phyloP scores from a whole-genome alignment of 2,113 vertebrate genomes.

The Poecile atricapillus region DNA sequence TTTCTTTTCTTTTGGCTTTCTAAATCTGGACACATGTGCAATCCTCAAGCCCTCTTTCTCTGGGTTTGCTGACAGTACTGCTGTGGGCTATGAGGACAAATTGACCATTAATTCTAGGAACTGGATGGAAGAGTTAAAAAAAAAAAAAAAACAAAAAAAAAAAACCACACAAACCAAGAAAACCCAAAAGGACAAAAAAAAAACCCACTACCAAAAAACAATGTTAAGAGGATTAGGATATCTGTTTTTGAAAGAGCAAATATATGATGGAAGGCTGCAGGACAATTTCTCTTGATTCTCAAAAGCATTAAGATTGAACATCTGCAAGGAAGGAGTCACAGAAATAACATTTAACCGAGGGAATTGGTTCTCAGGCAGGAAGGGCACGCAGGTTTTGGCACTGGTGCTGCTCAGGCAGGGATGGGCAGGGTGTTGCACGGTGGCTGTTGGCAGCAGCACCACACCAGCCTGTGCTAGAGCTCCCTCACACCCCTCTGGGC shows the following conservation, averaged over 20 bases:
- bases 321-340: not conserved
- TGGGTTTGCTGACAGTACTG: not conserved
- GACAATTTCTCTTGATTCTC: not conserved
- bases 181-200: not conserved
- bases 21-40: not conserved
- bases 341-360: conserved; percentile 8
- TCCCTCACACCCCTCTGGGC: not conserved
- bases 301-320: not conserved
- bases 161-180: too few species aligned
- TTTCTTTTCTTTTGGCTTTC: not conserved
- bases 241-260: not conserved
- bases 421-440: not conserved
- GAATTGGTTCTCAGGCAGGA: conserved; percentile 2
- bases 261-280: not conserved
- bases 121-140: not conserved
- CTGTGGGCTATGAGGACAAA: not conserved
- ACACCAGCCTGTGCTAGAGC: not conserved
- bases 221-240: not conserved
- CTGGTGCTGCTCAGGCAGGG: not conserved
- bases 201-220: not conserved
- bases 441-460: not conserved
- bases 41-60: not conserved
- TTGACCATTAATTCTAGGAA: not conserved
- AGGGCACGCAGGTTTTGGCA: not conserved
- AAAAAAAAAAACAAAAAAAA: too few species aligned